Conservation (phyloP, 2,888 invertebrate genomes). For the Agrotis puta region DNA sequence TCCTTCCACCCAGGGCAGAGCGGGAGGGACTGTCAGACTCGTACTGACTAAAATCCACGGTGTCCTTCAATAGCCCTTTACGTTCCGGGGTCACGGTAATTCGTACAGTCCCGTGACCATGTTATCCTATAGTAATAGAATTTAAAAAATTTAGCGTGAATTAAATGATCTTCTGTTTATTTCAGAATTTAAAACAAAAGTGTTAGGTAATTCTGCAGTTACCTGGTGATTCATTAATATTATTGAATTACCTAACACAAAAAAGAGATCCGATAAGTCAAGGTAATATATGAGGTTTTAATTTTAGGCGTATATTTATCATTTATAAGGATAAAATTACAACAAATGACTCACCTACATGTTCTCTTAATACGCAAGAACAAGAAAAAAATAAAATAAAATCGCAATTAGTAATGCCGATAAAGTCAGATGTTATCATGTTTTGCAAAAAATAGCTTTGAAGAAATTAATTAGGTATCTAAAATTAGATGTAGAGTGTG, state of each 20-base stretch:
- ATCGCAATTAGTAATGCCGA: background rate
- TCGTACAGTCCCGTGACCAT: too few relatives aligned
- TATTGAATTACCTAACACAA: conserved; percentile 6
- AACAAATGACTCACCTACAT: conserved; percentile 3
- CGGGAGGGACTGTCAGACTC: too few relatives aligned
- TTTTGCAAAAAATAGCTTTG: conserved; percentile 9
- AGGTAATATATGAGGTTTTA: background rate
- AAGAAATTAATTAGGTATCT: background rate
- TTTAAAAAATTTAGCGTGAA: too few relatives aligned
- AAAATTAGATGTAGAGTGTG: background rate
- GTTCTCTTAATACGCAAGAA: background rate
- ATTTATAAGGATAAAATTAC: background rate
- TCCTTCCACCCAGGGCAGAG: too few relatives aligned
- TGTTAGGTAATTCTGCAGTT: too few relatives aligned
- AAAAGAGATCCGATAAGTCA: background rate
- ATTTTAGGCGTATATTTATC: conserved; percentile 4
- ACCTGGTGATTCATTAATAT: background rate
- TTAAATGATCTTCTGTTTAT: too few relatives aligned
- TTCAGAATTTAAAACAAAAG: too few relatives aligned
- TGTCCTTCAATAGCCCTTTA: too few relatives aligned
- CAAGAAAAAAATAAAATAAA: background rate
- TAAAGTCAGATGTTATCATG: background rate
- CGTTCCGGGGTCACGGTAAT: too few relatives aligned
- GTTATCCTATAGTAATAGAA: too few relatives aligned
- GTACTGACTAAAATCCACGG: too few relatives aligned